Evolutionary conservation across 2,888 invertebrate species (phyloP).

Genomic region (Ceraclea dissimilis): DNA sequence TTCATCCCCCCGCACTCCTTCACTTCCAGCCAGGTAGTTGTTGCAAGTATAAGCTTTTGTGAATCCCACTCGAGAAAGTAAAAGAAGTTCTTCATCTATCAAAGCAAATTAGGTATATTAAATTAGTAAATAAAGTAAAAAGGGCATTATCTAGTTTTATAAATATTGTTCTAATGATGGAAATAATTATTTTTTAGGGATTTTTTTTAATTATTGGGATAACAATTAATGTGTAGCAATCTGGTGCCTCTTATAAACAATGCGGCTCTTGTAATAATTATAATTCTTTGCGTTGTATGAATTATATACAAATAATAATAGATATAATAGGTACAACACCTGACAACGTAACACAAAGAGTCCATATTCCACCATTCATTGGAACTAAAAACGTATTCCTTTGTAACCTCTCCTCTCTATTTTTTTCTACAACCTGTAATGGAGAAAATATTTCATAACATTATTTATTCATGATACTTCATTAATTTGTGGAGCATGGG

Average conservation of each 20-base stretch:
- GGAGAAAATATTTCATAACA: not conserved
- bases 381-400: slow-evolving; percentile 67
- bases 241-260: too few relatives aligned
- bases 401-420: slow-evolving; percentile 34
- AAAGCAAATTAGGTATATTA: slow-evolving; percentile 6
- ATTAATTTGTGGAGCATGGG: not conserved
- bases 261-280: too few relatives aligned
- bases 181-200: too few relatives aligned
- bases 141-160: too few relatives aligned
- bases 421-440: slow-evolving; percentile 21
- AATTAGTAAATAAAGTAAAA: not conserved
- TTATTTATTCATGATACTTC: too few relatives aligned
- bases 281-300: too few relatives aligned
- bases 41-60: slow-evolving; percentile 65
- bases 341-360: slow-evolving; percentile 72
- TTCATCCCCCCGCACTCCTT: slow-evolving; percentile 59
- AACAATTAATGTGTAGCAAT: too few relatives aligned
- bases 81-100: slow-evolving; percentile 62
- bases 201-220: too few relatives aligned
- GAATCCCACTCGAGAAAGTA: slow-evolving; percentile 58
- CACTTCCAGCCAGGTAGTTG: slow-evolving; percentile 69
- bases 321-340: too few relatives aligned
- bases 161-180: too few relatives aligned
- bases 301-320: too few relatives aligned
- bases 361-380: slow-evolving; percentile 90